Percentiles rank a stretch among this genome's conserved stretches.
Conservation (phyloP, 2,113 vertebrate genomes). For the Tetrao urogallus region DNA sequence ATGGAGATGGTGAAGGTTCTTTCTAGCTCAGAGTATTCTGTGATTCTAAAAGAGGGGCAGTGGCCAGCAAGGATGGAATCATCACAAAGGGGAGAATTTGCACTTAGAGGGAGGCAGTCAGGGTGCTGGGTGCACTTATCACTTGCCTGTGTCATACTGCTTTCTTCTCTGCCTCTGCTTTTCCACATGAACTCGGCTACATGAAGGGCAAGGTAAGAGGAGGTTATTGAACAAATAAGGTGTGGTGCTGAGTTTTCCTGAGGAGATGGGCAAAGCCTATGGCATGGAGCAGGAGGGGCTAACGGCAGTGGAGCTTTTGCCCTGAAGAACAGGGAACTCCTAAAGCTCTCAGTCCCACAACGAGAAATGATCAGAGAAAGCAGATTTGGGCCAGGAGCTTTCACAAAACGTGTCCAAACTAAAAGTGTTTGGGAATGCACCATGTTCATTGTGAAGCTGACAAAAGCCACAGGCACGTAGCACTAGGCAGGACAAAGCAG, state of each 20-base stretch:
- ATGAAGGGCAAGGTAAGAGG: neutral
- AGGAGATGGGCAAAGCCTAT: neutral
- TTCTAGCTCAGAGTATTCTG: neutral
- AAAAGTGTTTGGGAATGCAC: accelerated
- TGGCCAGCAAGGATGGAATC: neutral
- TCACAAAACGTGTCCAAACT: neutral
- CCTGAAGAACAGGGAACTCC: neutral
- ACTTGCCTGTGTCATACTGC: neutral
- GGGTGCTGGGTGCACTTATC: neutral
- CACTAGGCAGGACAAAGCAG: accelerated
- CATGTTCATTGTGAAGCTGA: neutral
- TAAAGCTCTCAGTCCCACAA: neutral
- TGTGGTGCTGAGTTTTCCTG: neutral
- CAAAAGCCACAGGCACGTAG: accelerated
- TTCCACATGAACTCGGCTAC: neutral
- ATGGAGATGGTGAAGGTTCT: neutral
- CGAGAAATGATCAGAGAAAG: neutral
- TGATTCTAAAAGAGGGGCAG: neutral
- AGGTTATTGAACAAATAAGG: neutral
- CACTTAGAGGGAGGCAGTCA: neutral
- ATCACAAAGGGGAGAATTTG: neutral
- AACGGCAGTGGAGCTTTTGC: neutral
- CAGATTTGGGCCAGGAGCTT: neutral
- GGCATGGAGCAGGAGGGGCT: neutral
- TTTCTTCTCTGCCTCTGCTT: neutral